A percentile compares a stretch with the other conserved stretches of the same genome.
These are phyloP conservation scores for Periplaneta americana DNA, from an alignment of 1,140 invertebrate genomes.

Conservation along the genomic window DNA sequence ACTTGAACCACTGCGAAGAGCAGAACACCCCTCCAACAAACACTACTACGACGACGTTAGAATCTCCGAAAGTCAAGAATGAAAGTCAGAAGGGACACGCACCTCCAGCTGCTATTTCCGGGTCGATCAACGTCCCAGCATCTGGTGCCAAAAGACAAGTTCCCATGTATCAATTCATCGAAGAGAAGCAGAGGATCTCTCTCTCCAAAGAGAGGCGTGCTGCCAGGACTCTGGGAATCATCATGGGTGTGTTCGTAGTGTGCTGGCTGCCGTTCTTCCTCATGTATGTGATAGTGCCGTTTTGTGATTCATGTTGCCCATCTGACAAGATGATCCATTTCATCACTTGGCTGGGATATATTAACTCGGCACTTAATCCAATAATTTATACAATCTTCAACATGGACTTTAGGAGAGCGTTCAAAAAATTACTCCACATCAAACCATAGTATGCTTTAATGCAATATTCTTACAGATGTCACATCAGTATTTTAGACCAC, in stretches of 20 bases:
- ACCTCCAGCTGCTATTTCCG: not conserved
- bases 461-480: no score
- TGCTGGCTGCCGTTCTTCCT: conserved; percentile 97
- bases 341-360: conserved; percentile 95
- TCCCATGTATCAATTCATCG: conserved; percentile 83
- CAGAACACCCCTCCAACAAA: conserved; percentile 17
- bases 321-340: conserved; percentile 78
- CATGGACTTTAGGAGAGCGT: conserved; percentile 90
- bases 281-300: conserved; percentile 88
- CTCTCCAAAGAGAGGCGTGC: conserved; percentile 87
- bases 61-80: not conserved
- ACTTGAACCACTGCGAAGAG: conserved; percentile 17
- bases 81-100: not conserved
- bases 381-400: conserved; percentile 98
- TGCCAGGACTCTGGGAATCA: conserved; percentile 86
- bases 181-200: conserved; percentile 90
- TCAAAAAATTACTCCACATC: conserved; percentile 77
- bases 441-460: no score
- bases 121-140: not conserved
- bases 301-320: conserved; percentile 71
- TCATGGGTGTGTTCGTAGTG: conserved; percentile 92
- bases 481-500: no score
- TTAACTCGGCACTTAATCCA: conserved; percentile 96
- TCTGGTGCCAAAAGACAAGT: conserved; percentile 19
- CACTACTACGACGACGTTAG: not conserved